Percentiles rank a stretch among this genome's conserved stretches.
phyloP scores from a whole-genome alignment of 1,140 invertebrate genomes.

The Drosophila nigromelanica region DNA sequence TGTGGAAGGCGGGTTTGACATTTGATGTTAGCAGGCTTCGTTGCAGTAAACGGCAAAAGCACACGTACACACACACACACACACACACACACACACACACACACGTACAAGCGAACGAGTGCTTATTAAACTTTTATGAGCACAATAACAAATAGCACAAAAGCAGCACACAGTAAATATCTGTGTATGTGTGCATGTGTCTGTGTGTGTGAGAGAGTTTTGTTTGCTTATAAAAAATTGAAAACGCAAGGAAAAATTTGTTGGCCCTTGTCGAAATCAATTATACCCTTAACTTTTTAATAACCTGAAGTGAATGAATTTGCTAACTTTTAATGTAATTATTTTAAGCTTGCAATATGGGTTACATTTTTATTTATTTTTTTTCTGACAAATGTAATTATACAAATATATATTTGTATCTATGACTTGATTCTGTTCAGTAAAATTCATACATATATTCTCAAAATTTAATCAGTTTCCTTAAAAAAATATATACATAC shows the following conservation, averaged over 20 bases:
- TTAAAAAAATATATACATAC: too few relatives aligned
- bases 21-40: constrained; percentile 24
- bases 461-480: too few relatives aligned
- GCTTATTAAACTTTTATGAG: constrained; percentile 75
- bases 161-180: constrained; percentile 12
- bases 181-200: constrained; percentile 1
- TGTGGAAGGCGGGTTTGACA: constrained; percentile 32
- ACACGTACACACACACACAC: background rate
- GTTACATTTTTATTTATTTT: too few relatives aligned
- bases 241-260: constrained; percentile 38
- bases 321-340: too few relatives aligned
- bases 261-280: background rate
- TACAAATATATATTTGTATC: too few relatives aligned
- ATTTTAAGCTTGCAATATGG: too few relatives aligned
- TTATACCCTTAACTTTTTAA: constrained; percentile 17
- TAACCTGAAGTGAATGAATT: background rate
- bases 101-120: constrained; percentile 25
- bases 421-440: too few relatives aligned
- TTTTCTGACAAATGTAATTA: too few relatives aligned
- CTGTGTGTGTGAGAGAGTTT: constrained; percentile 2
- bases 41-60: constrained; percentile 5
- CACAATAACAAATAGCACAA: constrained; percentile 63
- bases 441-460: too few relatives aligned
- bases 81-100: background rate
- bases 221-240: constrained; percentile 71